Percentiles rank a stretch among this genome's conserved stretches.
Conservation (phyloP, 1,140 invertebrate species). For the Halesus radiatus region DNA sequence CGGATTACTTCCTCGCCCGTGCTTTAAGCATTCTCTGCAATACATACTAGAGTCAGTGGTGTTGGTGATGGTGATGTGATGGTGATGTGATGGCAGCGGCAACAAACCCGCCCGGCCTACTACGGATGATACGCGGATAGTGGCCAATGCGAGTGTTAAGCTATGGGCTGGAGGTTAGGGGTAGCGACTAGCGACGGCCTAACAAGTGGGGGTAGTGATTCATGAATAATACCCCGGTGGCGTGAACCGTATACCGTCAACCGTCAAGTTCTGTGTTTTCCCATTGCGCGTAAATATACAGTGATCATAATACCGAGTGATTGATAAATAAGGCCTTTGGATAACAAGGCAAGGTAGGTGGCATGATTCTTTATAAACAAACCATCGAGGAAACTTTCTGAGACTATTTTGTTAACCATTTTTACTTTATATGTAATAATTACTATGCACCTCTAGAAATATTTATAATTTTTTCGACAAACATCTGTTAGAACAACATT, state of each 20-base stretch:
- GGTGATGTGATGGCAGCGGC: background rate
- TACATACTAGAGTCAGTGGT: background rate
- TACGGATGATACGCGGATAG: no score
- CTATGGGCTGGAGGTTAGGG: no score
- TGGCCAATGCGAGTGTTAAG: no score
- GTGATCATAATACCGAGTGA: conserved; percentile 31
- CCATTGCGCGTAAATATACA: conserved; percentile 34
- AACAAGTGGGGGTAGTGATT: conserved; percentile 23
- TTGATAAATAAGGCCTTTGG: conserved; percentile 9
- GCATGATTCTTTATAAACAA: conserved; percentile 21
- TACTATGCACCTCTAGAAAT: no score
- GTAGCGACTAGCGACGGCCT: no score
- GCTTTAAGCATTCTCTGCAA: background rate
- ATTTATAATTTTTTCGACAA: background rate
- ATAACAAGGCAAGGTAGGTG: conserved; percentile 41
- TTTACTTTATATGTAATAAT: no score
- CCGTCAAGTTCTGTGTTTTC: conserved; percentile 30
- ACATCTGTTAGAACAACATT: background rate
- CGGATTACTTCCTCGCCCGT: conserved; percentile 16
- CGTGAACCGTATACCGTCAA: background rate
- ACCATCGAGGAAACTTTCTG: no score
- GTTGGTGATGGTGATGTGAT: background rate
- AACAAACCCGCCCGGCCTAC: background rate
- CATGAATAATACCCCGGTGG: conserved; percentile 8
- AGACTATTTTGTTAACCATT: no score